Percentiles rank a stretch among this genome's conserved stretches.
phyloP scores from a whole-genome alignment of 2,113 vertebrate genomes.

The Cyphomyrus discorhynchus region DNA sequence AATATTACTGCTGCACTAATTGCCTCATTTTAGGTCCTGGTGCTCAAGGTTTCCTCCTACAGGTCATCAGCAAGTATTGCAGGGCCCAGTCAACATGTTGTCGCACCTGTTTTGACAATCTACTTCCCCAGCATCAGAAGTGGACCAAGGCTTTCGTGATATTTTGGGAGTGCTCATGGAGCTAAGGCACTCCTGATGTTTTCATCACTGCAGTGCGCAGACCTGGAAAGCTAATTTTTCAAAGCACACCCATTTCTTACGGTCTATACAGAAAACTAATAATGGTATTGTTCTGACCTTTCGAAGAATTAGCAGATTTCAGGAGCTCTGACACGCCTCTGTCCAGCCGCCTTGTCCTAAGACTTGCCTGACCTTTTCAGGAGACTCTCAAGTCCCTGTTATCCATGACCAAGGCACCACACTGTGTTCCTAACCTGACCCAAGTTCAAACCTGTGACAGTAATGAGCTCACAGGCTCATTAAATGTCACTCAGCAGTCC shows the following conservation, averaged over 20 bases:
- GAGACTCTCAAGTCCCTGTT: not conserved
- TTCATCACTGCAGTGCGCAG: not conserved
- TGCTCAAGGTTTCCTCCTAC: not conserved
- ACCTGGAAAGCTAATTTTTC: not conserved
- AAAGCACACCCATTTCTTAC: not conserved
- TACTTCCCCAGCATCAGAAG: not conserved
- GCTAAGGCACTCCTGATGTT: not conserved
- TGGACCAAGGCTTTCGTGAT: not conserved
- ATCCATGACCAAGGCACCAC: not conserved
- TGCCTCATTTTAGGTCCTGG: not conserved
- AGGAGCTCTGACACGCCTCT: not conserved
- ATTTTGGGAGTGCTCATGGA: not conserved
- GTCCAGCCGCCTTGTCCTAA: not conserved
- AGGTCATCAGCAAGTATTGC: not conserved
- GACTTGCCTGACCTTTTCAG: not conserved
- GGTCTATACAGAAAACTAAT: not conserved
- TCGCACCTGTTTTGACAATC: not conserved
- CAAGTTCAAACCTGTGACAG: not conserved
- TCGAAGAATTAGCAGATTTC: not conserved
- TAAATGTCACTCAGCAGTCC: not conserved
- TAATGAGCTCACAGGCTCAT: conserved; percentile 7
- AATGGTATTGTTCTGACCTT: not conserved
- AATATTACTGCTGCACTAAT: not conserved
- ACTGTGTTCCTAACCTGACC: conserved; percentile 4
- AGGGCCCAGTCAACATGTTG: not conserved